Percentiles rank a stretch among this genome's conserved stretches.
Evolutionary conservation across 2,113 vertebrate genomes (phyloP).

Genomic region (Nibea coibor): DNA sequence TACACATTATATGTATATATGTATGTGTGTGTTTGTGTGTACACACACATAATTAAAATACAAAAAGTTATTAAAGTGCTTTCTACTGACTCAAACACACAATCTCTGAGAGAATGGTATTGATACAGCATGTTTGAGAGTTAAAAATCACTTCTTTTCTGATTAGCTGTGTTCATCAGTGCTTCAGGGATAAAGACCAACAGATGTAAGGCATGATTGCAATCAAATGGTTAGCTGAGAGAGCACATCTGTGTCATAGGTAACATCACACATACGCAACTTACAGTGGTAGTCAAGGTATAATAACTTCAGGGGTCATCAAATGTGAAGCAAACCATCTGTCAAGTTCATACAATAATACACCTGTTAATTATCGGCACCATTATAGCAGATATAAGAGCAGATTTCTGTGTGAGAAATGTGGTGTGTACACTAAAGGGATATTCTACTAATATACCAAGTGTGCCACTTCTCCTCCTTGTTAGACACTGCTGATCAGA

Average conservation of each 20-base stretch:
- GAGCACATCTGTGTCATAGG: conserved; percentile 67
- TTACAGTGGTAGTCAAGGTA: conserved; percentile 62
- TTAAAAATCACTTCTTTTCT: conserved; percentile 79
- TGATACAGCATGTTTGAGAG: conserved; percentile 81
- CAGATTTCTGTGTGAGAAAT: conserved; percentile 35
- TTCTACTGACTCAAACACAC: conserved; percentile 79
- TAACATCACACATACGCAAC: conserved; percentile 60
- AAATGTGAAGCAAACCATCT: conserved; percentile 50
- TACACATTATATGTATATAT: conserved; percentile 16
- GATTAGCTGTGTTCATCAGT: conserved; percentile 83
- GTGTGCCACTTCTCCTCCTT: conserved; percentile 8
- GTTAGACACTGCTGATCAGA: conserved; percentile 30
- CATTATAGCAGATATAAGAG: conserved; percentile 27
- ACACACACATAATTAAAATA: conserved; percentile 72
- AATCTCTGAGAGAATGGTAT: conserved; percentile 80
- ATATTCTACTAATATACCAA: conserved; percentile 44
- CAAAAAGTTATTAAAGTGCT: conserved; percentile 81
- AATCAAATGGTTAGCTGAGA: conserved; percentile 73
- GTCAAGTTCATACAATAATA: conserved; percentile 47
- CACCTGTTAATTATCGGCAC: conserved; percentile 29
- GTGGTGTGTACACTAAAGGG: conserved; percentile 50
- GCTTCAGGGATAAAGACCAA: conserved; percentile 76
- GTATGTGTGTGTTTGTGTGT: background rate
- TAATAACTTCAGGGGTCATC: conserved; percentile 45
- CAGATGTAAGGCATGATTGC: conserved; percentile 83